Base-by-base conservation (phyloP, 2,113 vertebrate genomes). In the Aythya baeri region DNA sequence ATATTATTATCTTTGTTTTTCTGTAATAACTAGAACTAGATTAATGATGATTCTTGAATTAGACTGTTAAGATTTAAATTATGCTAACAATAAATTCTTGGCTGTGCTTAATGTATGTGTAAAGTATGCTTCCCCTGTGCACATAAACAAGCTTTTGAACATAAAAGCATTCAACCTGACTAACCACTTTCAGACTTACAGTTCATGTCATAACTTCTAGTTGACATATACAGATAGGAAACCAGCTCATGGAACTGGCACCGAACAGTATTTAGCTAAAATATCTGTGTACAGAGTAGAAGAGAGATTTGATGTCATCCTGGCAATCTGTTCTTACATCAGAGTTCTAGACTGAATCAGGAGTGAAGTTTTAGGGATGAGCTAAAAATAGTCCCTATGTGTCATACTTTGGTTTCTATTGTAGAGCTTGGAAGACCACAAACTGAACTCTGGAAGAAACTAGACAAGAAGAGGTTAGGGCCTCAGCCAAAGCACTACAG, bases 371-470 rank as follows among this genome's bases (percentile, higher is more conserved):
- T 25, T 36, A 12, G 29, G 57, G 43, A 54, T 7, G 12, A 31
- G 62, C 12, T 49, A 3, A 2, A 16, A 67, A 9, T 62, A 71
- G 74, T 52, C 26, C 18, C 20, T 8, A 16, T 9, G 11, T 44
- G 23, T 32, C 2, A 0, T 22, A 15, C 4, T 74, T 46, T 8
- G 9, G 2, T 89, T 91, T 89, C 50, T 62, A 4, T 61, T 0
- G 0, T 8, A 27, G 6, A 66, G 4, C 6, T 77, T 46, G 31
- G 5, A 29, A 65, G 27, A 29, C 26, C 44, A 21, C 21, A 68
- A 43, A 46, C 11, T 36, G 43, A 68, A 50, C 9, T 59, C 20
- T 0, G 15, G 9, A 74, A 78, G 18, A 43, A 81, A 46, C 11
- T 32, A n/a, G 16, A 31, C 12, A 26, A 44, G 13, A 46, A 21